Evolutionary conservation across 2,888 invertebrate genomes (phyloP).

Genomic region (Hedya salicella): DNA sequence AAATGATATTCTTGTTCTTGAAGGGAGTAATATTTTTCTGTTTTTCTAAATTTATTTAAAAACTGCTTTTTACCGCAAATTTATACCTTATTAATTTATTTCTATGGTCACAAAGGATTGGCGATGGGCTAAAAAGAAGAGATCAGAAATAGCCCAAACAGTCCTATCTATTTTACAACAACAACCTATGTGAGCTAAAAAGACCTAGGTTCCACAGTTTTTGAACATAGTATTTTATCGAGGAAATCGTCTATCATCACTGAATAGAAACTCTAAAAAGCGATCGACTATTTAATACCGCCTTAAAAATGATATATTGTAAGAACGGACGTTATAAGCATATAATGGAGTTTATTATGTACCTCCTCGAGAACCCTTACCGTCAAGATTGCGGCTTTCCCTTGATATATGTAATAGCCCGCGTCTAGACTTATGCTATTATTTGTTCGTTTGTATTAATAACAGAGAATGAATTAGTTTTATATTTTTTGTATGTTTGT

Average conservation of each 20-base stretch:
- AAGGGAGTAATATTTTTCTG: too few species aligned
- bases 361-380: slow-evolving; percentile 4
- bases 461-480: slow-evolving; percentile 23
- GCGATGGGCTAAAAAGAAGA: too few species aligned
- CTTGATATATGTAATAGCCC: slow-evolving; percentile 36
- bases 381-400: slow-evolving; percentile 19
- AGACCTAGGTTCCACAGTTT: neutral
- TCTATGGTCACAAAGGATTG: too few species aligned
- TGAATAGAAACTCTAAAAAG: slow-evolving; percentile 9
- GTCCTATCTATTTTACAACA: too few species aligned
- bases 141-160: too few species aligned
- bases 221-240: neutral
- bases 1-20: too few species aligned
- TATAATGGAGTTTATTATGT: slow-evolving; percentile 26
- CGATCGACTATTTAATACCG: slow-evolving; percentile 20
- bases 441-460: slow-evolving; percentile 29
- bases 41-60: too few species aligned
- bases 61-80: too few species aligned
- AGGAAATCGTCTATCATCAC: slow-evolving; percentile 11
- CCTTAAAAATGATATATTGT: slow-evolving; percentile 23
- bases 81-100: too few species aligned
- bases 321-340: slow-evolving; percentile 4
- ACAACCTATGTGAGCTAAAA: neutral
- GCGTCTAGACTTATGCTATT: slow-evolving; percentile 36
- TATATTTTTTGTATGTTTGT: too few species aligned